phyloP scores from a whole-genome alignment of 1,140 invertebrate genomes.

The Manduca sexta region DNA sequence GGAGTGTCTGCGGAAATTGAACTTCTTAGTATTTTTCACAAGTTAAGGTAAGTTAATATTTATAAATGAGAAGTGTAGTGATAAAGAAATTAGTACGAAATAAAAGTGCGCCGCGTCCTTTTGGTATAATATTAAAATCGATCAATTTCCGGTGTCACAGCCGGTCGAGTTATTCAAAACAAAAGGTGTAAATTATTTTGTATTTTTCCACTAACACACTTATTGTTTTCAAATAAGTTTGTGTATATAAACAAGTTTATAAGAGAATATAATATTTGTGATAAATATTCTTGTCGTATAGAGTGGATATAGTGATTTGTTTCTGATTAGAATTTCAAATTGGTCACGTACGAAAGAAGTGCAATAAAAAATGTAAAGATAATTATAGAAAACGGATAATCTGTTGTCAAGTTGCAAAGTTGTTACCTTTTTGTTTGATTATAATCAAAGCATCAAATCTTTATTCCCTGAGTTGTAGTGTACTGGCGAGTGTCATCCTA shows the following conservation, averaged over 20 bases:
- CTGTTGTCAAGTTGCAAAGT: too few species aligned
- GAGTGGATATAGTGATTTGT: too few species aligned
- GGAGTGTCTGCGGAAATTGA: constrained; percentile 61
- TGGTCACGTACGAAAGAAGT: too few species aligned
- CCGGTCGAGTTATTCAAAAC: constrained; percentile 65
- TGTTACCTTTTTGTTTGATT: too few species aligned
- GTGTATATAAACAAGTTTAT: too few species aligned
- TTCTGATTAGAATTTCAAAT: too few species aligned
- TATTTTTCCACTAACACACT: constrained; percentile 1
- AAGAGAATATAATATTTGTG: not conserved
- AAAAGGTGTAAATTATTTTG: constrained; percentile 48
- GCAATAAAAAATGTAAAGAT: too few species aligned
- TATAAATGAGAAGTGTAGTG: constrained; percentile 7
- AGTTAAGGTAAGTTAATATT: constrained; percentile 42
- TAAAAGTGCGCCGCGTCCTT: not conserved
- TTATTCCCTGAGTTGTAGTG: too few species aligned
- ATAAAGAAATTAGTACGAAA: not conserved
- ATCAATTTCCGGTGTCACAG: constrained; percentile 48
- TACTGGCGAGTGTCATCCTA: too few species aligned
- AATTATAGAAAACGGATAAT: too few species aligned
- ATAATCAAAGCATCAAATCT: too few species aligned
- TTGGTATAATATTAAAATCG: constrained; percentile 7
- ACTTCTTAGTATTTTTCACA: constrained; percentile 49
- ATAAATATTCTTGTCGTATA: too few species aligned
- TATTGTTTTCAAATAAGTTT: not conserved